Base-by-base conservation (phyloP, 2,797 vertebrate species). In the Gambelia wislizenii region DNA sequence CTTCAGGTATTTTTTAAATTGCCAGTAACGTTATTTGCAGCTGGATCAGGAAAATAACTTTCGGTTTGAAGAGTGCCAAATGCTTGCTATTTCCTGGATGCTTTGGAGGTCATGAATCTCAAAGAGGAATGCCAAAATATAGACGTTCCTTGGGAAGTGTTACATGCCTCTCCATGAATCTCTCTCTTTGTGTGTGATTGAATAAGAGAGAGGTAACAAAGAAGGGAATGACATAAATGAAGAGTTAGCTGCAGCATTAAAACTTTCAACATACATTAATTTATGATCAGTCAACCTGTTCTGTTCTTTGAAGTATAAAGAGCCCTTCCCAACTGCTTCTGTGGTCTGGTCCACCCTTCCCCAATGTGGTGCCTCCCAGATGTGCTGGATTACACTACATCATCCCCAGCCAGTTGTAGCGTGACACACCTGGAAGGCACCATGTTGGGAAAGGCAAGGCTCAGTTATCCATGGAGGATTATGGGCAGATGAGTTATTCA, bases 1-100 rank as follows among this genome's bases (percentile, higher is more conserved):
- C 79, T 95, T 93, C 79, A 89, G 74, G 89, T 93, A 7, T 84
- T 83, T 89, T n/a, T 92, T 87, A 92, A 90, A 74, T 39, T 93
- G 54, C 70, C 59, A 91, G 47, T 87, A 70, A 83, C 6, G 75
- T 52, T 86, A 44, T 33, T 92, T 76, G 86, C 59, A 94, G 7
- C 76, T 85, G 39, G 1, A 10, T 75, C 13, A 94, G 77, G n/a
- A 93, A 91, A 86, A 2, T 20, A 90, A 86, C 47, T 52, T 0
- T 82, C 16, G 13, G 47, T 61, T 90, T 74, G 75, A 88, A 2
- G 20, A 49, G 30, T 89, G 74, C 42, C 84, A 93, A 69, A 2
- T 89, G 83, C 82, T 86, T 87, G 27, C 33, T 22, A 59, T 93
- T 95, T 94, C 64, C 67, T 92, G 36, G 16, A 90, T 87, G 27